Percentiles rank a stretch among this genome's conserved stretches.
These are phyloP conservation scores for Scaptomyza graminum DNA, from an alignment of 1,140 invertebrate species.

Conservation along the genomic window DNA sequence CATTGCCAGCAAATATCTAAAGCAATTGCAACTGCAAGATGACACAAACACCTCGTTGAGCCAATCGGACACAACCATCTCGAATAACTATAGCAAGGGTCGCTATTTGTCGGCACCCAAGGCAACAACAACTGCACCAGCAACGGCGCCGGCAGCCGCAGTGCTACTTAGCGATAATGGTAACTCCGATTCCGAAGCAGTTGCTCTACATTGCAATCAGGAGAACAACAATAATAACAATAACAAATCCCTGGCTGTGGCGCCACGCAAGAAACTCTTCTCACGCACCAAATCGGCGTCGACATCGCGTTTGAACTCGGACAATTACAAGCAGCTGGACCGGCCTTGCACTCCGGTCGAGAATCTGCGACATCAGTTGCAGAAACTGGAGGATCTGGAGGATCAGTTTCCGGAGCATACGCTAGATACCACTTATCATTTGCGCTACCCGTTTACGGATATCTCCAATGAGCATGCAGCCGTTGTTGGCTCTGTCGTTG, in stretches of 20 bases:
- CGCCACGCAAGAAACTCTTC: constrained; percentile 86
- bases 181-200: constrained; percentile 72
- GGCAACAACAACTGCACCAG: constrained; percentile 15
- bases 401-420: constrained; percentile 90
- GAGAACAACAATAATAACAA: constrained; percentile 73
- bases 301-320: constrained; percentile 86
- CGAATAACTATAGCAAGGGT: constrained; percentile 73
- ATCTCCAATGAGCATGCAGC: constrained; percentile 84
- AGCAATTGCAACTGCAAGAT: constrained; percentile 72
- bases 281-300: constrained; percentile 87
- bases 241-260: constrained; percentile 18
- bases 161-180: constrained; percentile 72
- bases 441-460: constrained; percentile 90
- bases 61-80: constrained; percentile 81
- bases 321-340: constrained; percentile 75
- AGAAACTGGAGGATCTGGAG: constrained; percentile 91
- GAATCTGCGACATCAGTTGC: constrained; percentile 89
- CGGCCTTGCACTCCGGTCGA: constrained; percentile 89
- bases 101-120: constrained; percentile 54
- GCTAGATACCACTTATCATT: constrained; percentile 88
- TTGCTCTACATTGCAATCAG: constrained; percentile 49
- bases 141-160: not conserved
- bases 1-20: constrained; percentile 74
- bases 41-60: constrained; percentile 78
- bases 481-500: constrained; percentile 61